phyloP scores from a whole-genome alignment of 1,140 invertebrate species.

The Geopemphigus sp. region DNA sequence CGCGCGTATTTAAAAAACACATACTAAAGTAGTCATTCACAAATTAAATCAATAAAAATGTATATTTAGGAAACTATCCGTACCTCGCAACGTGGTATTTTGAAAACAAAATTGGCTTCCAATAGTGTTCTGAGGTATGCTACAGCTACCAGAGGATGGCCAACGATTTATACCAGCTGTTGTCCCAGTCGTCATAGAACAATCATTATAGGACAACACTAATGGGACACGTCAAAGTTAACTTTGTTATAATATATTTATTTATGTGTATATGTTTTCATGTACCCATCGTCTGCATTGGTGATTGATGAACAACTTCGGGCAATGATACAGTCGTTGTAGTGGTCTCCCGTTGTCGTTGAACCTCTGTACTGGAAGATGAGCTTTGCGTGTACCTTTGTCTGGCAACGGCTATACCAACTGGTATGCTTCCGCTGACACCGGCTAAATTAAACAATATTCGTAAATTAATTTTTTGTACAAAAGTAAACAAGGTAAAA shows the following conservation, averaged over 20 bases:
- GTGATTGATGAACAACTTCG: slow-evolving; percentile 26
- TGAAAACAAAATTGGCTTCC: slow-evolving; percentile 36
- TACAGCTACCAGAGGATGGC: slow-evolving; percentile 14
- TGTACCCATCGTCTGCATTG: slow-evolving; percentile 40
- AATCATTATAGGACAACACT: slow-evolving; percentile 45
- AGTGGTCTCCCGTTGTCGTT: slow-evolving; percentile 1
- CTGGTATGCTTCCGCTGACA: slow-evolving; percentile 61
- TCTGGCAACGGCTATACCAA: slow-evolving; percentile 81
- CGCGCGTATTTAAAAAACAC: too few species aligned
- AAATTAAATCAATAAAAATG: too few species aligned
- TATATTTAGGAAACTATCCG: too few species aligned
- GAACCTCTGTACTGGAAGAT: slow-evolving; percentile 21
- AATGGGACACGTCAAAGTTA: neutral
- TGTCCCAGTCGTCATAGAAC: slow-evolving; percentile 30
- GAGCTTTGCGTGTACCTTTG: slow-evolving; percentile 59
- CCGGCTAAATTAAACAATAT: slow-evolving; percentile 7
- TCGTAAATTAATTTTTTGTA: neutral
- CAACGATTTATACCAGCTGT: slow-evolving; percentile 30
- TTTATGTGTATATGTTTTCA: neutral
- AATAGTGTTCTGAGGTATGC: slow-evolving; percentile 40
- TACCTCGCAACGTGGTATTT: slow-evolving; percentile 40
- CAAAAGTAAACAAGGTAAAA: too few species aligned
- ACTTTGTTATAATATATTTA: neutral
- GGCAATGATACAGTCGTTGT: slow-evolving; percentile 31
- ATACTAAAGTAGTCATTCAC: too few species aligned